Conservation (phyloP, 2,888 invertebrate genomes). For the Apeira syringaria region DNA sequence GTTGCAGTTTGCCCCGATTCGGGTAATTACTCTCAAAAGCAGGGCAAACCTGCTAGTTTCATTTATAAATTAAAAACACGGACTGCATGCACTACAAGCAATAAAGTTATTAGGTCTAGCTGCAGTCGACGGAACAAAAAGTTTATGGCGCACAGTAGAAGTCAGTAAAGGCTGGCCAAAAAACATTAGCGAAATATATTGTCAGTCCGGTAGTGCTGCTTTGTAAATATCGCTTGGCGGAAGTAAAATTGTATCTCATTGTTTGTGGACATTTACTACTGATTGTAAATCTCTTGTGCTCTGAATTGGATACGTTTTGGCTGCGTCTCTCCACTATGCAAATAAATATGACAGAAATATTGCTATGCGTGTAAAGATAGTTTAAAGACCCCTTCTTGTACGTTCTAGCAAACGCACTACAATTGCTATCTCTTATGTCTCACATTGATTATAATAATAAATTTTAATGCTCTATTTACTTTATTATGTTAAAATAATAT, state of each 20-base stretch:
- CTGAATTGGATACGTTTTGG: constrained; percentile 40
- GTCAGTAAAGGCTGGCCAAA: constrained; percentile 60
- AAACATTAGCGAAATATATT: constrained; percentile 65
- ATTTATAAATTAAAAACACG: constrained; percentile 62
- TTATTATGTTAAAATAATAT: too few species aligned
- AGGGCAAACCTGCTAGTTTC: constrained; percentile 32
- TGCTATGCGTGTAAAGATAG: too few species aligned
- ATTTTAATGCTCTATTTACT: too few species aligned
- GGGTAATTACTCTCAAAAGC: constrained; percentile 35
- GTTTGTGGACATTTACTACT: constrained; percentile 70
- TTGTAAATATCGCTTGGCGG: constrained; percentile 65
- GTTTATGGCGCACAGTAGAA: constrained; percentile 46
- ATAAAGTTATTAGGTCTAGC: constrained; percentile 69
- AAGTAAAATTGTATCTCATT: constrained; percentile 77
- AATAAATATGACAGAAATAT: constrained; percentile 13
- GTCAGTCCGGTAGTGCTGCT: constrained; percentile 52
- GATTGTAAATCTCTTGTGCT: constrained; percentile 70
- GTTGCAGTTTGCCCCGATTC: constrained; percentile 16
- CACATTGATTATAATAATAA: too few species aligned
- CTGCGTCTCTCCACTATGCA: constrained; percentile 7
- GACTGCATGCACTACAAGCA: constrained; percentile 57
- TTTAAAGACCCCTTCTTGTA: too few species aligned
- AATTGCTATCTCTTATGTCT: too few species aligned
- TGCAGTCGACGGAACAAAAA: constrained; percentile 56
- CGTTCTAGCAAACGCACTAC: too few species aligned